These are phyloP conservation scores for Chionodraco myersi DNA, from an alignment of 2,113 vertebrate species.

Conservation along the genomic window DNA sequence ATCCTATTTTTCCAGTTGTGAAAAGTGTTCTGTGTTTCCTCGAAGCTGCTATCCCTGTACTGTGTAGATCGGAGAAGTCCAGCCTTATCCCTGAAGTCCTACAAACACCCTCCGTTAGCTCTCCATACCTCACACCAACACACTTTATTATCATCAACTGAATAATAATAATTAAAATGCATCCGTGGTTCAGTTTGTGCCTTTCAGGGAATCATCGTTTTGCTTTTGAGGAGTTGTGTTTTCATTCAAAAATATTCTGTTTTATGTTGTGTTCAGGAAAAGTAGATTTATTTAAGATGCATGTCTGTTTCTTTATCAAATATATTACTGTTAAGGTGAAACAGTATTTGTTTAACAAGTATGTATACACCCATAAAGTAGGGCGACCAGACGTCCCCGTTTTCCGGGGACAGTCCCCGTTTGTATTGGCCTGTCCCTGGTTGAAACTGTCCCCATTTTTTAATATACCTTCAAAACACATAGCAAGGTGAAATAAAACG, in stretches of 20 bases:
- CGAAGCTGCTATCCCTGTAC: slow-evolving; percentile 70
- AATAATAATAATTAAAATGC: background rate
- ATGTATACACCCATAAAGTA: too few relatives aligned
- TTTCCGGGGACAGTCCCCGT: too few relatives aligned
- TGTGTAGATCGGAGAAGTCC: slow-evolving; percentile 50
- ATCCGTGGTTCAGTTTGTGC: slow-evolving; percentile 45
- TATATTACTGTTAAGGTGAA: too few relatives aligned
- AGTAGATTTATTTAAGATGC: background rate
- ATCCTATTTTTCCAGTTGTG: slow-evolving; percentile 54
- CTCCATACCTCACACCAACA: slow-evolving; percentile 27
- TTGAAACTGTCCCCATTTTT: too few relatives aligned
- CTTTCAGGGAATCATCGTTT: slow-evolving; percentile 22
- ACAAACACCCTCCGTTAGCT: slow-evolving; percentile 21
- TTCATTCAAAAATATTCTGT: background rate
- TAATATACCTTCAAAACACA: too few relatives aligned
- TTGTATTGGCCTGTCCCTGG: too few relatives aligned
- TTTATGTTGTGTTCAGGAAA: background rate
- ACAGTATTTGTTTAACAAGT: too few relatives aligned
- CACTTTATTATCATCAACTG: background rate
- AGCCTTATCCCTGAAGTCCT: slow-evolving; percentile 64
- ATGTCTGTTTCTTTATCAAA: background rate
- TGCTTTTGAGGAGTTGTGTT: background rate
- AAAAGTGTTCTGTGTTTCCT: slow-evolving; percentile 56
- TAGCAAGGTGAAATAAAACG: too few relatives aligned
- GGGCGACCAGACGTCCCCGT: too few relatives aligned